A percentile compares a stretch with the other conserved stretches of the same genome.
phyloP scores from a whole-genome alignment of 37 sponge, comb jelly and placozoan species.

The Diacarnus erythraeanus region DNA sequence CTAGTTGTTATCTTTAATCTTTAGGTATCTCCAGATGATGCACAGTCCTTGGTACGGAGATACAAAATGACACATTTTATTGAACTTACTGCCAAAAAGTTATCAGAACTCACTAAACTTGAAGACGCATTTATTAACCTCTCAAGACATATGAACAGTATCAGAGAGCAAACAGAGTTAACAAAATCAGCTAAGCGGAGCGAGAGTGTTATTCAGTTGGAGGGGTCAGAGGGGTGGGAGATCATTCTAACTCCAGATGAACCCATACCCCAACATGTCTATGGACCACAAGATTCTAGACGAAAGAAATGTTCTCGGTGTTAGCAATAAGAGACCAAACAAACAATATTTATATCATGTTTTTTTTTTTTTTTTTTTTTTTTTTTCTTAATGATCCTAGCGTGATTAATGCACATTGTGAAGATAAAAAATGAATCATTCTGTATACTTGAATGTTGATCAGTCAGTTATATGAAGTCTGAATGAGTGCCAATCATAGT shows the following conservation, averaged over 20 bases:
- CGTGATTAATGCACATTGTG: too few relatives aligned
- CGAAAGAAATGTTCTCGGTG: background rate
- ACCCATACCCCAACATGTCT: constrained; percentile 16
- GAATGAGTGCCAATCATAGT: background rate
- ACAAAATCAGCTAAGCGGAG: background rate
- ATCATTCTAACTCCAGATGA: constrained; percentile 25
- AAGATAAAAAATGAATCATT: too few relatives aligned
- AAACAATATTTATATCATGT: too few relatives aligned
- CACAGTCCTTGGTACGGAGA: constrained; percentile 25
- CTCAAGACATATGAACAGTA: constrained; percentile 18
- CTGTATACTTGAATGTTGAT: too few relatives aligned
- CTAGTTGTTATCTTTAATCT: background rate
- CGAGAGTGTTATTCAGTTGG: constrained; percentile 9
- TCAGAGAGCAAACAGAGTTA: constrained; percentile 28
- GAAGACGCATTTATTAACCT: constrained; percentile 20
- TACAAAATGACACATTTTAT: constrained; percentile 28
- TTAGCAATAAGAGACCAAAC: too few relatives aligned
- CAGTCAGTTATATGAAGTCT: background rate
- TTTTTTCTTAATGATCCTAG: too few relatives aligned
- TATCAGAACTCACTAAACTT: constrained; percentile 4
- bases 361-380: too few relatives aligned
- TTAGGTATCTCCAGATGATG: constrained; percentile 33
- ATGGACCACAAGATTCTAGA: constrained; percentile 2
- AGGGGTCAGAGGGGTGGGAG: constrained; percentile 43
- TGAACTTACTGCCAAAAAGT: constrained; percentile 45